Percentiles rank a stretch among this genome's conserved stretches.
phyloP scores from a whole-genome alignment of 1,140 invertebrate genomes.

The Zaprionus ornatus region DNA sequence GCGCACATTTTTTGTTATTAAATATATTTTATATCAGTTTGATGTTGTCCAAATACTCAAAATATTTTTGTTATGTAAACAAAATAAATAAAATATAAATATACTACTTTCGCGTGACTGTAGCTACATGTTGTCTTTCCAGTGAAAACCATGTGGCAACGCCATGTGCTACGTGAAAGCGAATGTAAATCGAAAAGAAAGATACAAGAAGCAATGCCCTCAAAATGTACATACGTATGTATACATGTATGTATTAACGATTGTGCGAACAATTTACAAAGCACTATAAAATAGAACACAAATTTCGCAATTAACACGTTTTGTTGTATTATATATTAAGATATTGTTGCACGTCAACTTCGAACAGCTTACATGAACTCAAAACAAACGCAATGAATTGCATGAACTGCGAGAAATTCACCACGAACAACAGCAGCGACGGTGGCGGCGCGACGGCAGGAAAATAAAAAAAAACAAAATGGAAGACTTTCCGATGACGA shows the following conservation, averaged over 20 bases:
- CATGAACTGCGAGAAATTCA: slow-evolving; percentile 68
- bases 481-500: slow-evolving; percentile 73
- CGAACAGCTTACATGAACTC: slow-evolving; percentile 16
- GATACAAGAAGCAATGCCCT: slow-evolving; percentile 70
- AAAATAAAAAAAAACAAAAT: slow-evolving; percentile 70
- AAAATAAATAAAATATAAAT: neutral
- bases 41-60: neutral
- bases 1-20: neutral
- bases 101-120: slow-evolving; percentile 29
- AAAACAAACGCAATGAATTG: slow-evolving; percentile 68
- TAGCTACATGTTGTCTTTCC: slow-evolving; percentile 23
- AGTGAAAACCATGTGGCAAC: slow-evolving; percentile 66
- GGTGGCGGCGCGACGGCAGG: slow-evolving; percentile 46
- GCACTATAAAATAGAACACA: slow-evolving; percentile 23
- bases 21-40: neutral
- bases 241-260: slow-evolving; percentile 1
- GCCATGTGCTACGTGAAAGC: slow-evolving; percentile 67
- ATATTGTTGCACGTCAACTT: slow-evolving; percentile 4
- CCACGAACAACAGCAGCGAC: slow-evolving; percentile 57
- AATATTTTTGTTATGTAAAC: slow-evolving; percentile 3
- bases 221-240: slow-evolving; percentile 41
- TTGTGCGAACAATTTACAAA: neutral
- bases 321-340: slow-evolving; percentile 9
- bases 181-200: slow-evolving; percentile 65
- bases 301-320: slow-evolving; percentile 20